Evolutionary conservation across 2,113 vertebrate genomes (phyloP), one percentile per base, ranked within the genome.

Genomic region (Malurus elegans): DNA sequence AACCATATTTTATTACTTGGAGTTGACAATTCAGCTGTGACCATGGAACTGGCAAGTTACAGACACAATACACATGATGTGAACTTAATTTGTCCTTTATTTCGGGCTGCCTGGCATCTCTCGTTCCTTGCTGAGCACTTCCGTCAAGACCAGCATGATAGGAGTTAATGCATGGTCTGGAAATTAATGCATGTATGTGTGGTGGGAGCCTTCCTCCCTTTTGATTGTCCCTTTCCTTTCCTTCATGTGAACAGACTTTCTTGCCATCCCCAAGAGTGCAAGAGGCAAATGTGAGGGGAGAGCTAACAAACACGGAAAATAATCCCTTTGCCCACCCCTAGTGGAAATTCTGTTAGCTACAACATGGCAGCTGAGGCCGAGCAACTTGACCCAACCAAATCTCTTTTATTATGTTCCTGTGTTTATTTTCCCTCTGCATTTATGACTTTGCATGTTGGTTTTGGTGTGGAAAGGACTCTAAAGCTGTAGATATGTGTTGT

Each of bases 351-450:
- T 86, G 57, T 78, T 95, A 88, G 86, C 86, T 95, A 93, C 90
- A 95, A 40, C 78, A 91, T 94, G 71, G 88, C 91, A 94, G 62
- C 84, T 92, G 91, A 87, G n/a, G 86, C 71, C 82, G 88, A 90
- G 31, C 0, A 1, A 73, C 76, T 90, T 93, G 93, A 92, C 93
- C 54, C 88, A 89, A 96, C 90, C 93, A 92, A 95, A 91, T 67
- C 71, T 95, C 88, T 94, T 96, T 97, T 96, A 96, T 96, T 96
- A 96, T 93, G 90, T 93, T 74, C 82, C 76, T 75, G 86, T 97
- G 96, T 96, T 97, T 97, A 95, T 95, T 97, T 97, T 97, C 85
- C 95, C 86, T 94, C 81, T 92, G 51, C 51, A 95, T 96, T 97
- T 97, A 97, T 95, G 95, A 96, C 86, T 97, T 96, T 85, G 66